These are phyloP conservation scores for Cyrtonyx montezumae DNA, from an alignment of 2,113 vertebrate species.

Conservation along the genomic window DNA sequence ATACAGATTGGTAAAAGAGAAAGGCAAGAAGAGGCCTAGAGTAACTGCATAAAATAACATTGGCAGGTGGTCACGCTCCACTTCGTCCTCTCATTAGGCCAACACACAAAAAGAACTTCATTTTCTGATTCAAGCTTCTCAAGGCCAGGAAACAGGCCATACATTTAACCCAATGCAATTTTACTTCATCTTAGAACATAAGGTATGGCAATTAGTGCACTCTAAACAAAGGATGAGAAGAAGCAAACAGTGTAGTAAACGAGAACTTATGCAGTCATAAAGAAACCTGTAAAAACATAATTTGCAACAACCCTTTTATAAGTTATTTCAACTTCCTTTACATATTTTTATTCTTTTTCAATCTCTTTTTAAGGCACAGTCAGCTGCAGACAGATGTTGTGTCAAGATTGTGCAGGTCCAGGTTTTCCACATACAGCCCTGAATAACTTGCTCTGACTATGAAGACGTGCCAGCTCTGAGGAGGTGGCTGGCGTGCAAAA, in stretches of 20 bases:
- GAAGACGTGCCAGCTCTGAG: neutral
- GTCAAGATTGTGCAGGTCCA: neutral
- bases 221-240: neutral
- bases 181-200: neutral
- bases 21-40: neutral
- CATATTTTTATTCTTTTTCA: neutral
- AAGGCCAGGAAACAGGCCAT: neutral
- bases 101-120: neutral
- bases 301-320: neutral
- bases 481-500: fast-evolving
- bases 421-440: neutral
- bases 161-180: neutral
- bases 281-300: neutral
- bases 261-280: neutral
- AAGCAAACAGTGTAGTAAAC: neutral
- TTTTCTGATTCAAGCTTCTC: neutral
- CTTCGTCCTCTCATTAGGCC: neutral
- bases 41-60: neutral
- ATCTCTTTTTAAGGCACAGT: neutral
- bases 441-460: neutral
- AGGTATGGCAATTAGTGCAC: neutral
- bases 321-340: neutral
- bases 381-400: neutral
- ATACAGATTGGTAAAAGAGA: neutral
- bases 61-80: fast-evolving